Conservation (phyloP, 2,797 vertebrate species). For the Hozukius guyotensis region DNA sequence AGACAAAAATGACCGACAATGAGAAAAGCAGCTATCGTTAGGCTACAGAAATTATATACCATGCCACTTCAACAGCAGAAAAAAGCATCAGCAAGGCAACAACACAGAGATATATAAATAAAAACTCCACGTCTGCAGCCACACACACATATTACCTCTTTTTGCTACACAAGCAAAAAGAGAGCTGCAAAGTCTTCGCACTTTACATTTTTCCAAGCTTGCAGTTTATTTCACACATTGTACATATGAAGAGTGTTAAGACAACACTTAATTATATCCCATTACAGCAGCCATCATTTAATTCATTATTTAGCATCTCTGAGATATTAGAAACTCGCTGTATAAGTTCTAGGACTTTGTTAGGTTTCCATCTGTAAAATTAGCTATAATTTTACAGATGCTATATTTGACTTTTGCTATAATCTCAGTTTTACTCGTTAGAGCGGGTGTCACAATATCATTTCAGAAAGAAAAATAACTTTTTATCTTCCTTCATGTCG, state of each 20-base stretch:
- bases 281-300: background rate
- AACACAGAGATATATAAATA: background rate
- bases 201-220: background rate
- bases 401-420: too few species aligned
- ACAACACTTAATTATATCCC: background rate
- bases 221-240: background rate
- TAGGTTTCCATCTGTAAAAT: background rate
- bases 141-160: background rate
- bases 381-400: background rate
- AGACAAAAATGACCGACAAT: background rate
- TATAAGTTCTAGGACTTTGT: background rate
- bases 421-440: background rate
- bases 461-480: constrained; percentile 16
- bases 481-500: background rate
- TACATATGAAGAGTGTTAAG: background rate
- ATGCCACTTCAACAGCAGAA: background rate
- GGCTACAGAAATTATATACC: background rate
- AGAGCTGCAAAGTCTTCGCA: too few species aligned
- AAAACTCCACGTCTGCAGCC: too few species aligned
- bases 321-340: background rate
- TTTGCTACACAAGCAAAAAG: too few species aligned
- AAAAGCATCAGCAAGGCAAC: background rate
- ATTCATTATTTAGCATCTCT: background rate
- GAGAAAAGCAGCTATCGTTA: background rate
- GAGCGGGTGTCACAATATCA: constrained; percentile 2